phyloP scores from a whole-genome alignment of 1,140 invertebrate genomes.

The Lepidurus apus region DNA sequence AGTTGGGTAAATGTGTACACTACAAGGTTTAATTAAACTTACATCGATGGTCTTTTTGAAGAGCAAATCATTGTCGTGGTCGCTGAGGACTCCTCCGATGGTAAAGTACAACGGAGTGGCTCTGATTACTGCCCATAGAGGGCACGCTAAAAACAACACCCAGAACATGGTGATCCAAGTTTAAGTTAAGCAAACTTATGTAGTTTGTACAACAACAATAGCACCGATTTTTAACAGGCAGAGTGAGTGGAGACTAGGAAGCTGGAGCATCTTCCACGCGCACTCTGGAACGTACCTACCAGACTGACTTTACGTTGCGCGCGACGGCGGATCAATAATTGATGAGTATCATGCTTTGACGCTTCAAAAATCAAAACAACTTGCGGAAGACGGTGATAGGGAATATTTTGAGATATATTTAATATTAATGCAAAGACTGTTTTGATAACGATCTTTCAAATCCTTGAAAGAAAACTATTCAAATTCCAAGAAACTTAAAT shows the following conservation, averaged over 20 bases:
- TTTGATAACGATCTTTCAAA: no score
- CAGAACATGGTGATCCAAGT: not conserved
- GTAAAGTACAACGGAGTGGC: slow-evolving; percentile 39
- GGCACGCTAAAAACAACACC: not conserved
- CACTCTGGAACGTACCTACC: not conserved
- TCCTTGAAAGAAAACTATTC: no score
- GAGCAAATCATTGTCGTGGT: slow-evolving; percentile 64
- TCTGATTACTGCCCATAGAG: not conserved
- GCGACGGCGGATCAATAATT: not conserved
- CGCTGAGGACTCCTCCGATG: slow-evolving; percentile 84
- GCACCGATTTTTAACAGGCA: not conserved
- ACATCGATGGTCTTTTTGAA: slow-evolving; percentile 76
- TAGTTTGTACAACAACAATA: not conserved
- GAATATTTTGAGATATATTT: not conserved
- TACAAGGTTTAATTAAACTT: slow-evolving; percentile 45
- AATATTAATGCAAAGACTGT: no score
- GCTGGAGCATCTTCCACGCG: not conserved
- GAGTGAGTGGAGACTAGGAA: not conserved
- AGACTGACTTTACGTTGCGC: not conserved
- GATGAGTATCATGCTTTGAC: not conserved
- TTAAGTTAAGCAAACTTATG: not conserved
- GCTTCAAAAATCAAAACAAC: not conserved
- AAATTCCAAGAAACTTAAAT: no score
- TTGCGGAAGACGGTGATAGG: not conserved
- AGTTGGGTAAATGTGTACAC: no score